These are phyloP conservation scores for Zosterops lateralis DNA, from an alignment of 2,113 vertebrate genomes.

Conservation along the genomic window DNA sequence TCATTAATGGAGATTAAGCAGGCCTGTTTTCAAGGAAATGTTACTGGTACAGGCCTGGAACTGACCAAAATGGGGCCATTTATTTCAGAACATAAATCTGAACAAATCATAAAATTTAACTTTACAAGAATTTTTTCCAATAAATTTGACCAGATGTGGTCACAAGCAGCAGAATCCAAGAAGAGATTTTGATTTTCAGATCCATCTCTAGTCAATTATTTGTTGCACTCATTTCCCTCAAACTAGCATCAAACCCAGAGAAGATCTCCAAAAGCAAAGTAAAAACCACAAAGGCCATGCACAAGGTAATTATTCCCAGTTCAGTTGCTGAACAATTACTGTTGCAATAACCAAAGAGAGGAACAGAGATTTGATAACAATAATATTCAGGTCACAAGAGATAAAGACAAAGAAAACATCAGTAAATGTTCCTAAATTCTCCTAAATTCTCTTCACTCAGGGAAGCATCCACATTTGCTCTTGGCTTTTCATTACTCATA, in stretches of 20 bases:
- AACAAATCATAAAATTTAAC: not conserved
- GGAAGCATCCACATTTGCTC: not conserved
- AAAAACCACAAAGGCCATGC: not conserved
- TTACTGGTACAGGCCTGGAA: not conserved
- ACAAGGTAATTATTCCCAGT: not conserved
- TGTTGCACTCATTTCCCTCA: not conserved
- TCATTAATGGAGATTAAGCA: not conserved
- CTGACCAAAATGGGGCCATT: not conserved
- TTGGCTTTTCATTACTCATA: not conserved
- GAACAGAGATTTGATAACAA: slow-evolving; percentile 9
- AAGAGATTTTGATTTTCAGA: not conserved
- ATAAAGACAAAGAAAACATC: not conserved
- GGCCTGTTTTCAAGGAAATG: not conserved
- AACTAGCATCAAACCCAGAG: not conserved
- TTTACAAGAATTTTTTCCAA: not conserved
- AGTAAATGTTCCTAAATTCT: not conserved
- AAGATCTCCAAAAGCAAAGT: not conserved
- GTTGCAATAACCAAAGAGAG: not conserved
- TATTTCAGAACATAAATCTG: not conserved
- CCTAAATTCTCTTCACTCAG: not conserved
- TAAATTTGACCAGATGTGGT: not conserved
- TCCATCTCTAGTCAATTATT: not conserved
- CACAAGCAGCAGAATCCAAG: not conserved
- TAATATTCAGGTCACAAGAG: not conserved
- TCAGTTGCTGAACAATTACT: slow-evolving; percentile 15